These are phyloP conservation scores for Aurelia sp. DNA, from an alignment of 30 jellyfish, hydroid and myxozoan species.

Conservation along the genomic window DNA sequence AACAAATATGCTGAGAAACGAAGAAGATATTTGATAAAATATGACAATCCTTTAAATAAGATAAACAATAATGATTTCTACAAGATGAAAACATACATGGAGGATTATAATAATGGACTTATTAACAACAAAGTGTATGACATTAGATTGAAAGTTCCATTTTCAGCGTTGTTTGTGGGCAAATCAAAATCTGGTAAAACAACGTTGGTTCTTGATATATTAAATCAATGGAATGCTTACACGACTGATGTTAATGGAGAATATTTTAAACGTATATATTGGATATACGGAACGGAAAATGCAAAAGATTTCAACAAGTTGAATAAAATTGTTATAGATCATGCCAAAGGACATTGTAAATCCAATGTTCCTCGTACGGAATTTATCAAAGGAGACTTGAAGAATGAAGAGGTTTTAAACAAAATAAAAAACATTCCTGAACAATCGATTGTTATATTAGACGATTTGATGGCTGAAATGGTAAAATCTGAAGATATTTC, in stretches of 20 bases:
- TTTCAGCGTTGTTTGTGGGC: neutral
- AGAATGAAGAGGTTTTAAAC: neutral
- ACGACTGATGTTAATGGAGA: neutral
- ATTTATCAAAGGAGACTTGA: neutral
- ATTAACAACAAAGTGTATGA: neutral
- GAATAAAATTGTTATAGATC: neutral
- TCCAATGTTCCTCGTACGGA: neutral
- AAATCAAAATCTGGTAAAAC: neutral
- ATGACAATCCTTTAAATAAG: too few species aligned
- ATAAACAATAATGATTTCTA: too few species aligned
- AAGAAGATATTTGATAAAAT: too few species aligned
- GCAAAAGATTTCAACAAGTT: neutral
- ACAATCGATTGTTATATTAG: neutral
- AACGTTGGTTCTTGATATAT: neutral
- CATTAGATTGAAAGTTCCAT: neutral
- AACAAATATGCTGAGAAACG: too few species aligned
- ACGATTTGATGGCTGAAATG: neutral
- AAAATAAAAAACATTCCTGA: neutral
- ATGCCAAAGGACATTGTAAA: neutral
- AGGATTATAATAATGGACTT: too few species aligned
- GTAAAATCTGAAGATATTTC: neutral
- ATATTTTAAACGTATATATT: neutral
- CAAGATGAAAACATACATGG: too few species aligned
- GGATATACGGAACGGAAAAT: neutral
- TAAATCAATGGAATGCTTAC: neutral